Conservation (phyloP, 2,113 vertebrate species). For the Sardina pilchardus region DNA sequence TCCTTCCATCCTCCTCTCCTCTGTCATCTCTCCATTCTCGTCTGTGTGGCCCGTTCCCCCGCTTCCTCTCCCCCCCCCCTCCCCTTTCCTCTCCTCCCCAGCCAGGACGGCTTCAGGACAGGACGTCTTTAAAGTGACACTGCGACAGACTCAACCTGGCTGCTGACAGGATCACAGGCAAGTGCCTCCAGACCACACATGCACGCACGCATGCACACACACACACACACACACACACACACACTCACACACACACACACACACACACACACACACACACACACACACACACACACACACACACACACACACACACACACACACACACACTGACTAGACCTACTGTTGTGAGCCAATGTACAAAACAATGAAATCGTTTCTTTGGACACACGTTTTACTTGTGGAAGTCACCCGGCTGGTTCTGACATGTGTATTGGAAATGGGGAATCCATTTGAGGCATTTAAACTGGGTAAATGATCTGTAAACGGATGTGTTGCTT, state of each 20-base stretch:
- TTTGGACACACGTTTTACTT: background rate
- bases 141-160: conserved; percentile 37
- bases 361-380: background rate
- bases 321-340: background rate
- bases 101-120: conserved; percentile 28
- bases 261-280: background rate
- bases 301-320: background rate
- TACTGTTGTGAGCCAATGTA: too few species aligned
- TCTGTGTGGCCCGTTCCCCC: background rate
- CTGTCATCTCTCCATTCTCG: conserved; percentile 18
- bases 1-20: conserved; percentile 4
- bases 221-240: background rate
- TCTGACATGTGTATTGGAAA: background rate
- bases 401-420: background rate
- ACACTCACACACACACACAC: background rate
- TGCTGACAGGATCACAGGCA: conserved; percentile 16
- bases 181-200: background rate
- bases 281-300: conserved; percentile 1
- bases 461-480: background rate
- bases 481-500: background rate
- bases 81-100: conserved; percentile 28
- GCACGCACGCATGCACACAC: background rate
- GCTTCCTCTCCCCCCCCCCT: conserved; percentile 18
- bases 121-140: conserved; percentile 44
- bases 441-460: background rate